A percentile compares a stretch with the other conserved stretches of the same genome.
phyloP scores from a whole-genome alignment of 2,797 vertebrate genomes.

The Erpetoichthys calabaricus region DNA sequence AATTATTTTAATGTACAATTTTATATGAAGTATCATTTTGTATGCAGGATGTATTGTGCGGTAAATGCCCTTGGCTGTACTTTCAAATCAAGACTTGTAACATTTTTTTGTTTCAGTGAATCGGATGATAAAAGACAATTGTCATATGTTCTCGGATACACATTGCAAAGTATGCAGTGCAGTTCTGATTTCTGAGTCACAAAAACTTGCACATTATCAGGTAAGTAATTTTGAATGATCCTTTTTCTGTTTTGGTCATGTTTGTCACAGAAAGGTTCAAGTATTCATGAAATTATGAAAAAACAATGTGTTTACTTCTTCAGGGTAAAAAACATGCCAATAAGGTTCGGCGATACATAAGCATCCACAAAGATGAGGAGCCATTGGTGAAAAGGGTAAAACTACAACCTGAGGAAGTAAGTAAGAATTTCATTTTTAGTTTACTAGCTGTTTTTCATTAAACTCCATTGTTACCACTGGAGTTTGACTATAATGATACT shows the following conservation, averaged over 20 bases:
- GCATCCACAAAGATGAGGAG: constrained; percentile 66
- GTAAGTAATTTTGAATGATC: constrained; percentile 34
- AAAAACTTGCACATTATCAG: constrained; percentile 90
- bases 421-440: too few relatives aligned
- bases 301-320: constrained; percentile 8
- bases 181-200: constrained; percentile 83
- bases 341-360: constrained; percentile 79
- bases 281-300: background rate
- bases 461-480: too few relatives aligned
- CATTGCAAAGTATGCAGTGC: constrained; percentile 91
- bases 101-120: constrained; percentile 53
- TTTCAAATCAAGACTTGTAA: too few relatives aligned
- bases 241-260: constrained; percentile 3
- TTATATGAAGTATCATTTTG: too few relatives aligned
- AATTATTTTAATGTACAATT: too few relatives aligned
- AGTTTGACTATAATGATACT: too few relatives aligned
- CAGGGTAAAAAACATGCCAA: constrained; percentile 96
- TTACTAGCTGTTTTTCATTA: too few relatives aligned
- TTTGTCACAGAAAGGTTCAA: background rate
- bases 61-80: too few relatives aligned
- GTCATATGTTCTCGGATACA: constrained; percentile 78
- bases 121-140: constrained; percentile 76
- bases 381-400: constrained; percentile 43
- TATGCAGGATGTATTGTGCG: too few relatives aligned
- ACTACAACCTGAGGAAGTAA: constrained; percentile 33